phyloP scores from a whole-genome alignment of 2,888 invertebrate species.

The Drosophila imparisetae region DNA sequence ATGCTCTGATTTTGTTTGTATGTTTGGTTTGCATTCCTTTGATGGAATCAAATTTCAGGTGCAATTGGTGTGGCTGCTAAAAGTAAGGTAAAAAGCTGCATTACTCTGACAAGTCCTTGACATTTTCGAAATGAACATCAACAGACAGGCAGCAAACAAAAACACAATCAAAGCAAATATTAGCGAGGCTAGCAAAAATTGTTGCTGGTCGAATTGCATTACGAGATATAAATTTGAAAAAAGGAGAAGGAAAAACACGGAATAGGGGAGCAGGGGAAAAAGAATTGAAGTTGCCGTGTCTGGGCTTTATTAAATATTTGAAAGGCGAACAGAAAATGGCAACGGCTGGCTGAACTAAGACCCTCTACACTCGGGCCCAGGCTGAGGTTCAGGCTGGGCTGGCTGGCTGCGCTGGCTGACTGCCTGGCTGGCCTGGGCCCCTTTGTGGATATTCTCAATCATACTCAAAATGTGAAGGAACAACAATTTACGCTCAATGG shows the following conservation, averaged over 20 bases:
- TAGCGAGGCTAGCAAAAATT: slow-evolving; percentile 59
- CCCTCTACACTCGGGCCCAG: background rate
- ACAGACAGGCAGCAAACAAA: slow-evolving; percentile 17
- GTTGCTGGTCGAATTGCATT: slow-evolving; percentile 51
- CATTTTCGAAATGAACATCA: slow-evolving; percentile 69
- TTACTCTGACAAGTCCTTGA: slow-evolving; percentile 71
- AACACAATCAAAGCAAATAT: slow-evolving; percentile 4
- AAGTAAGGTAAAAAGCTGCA: slow-evolving; percentile 62
- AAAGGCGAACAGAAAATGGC: slow-evolving; percentile 56
- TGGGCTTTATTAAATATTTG: slow-evolving; percentile 74
- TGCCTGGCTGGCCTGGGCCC: slow-evolving; percentile 10
- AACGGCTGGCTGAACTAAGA: slow-evolving; percentile 51
- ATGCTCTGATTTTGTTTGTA: background rate
- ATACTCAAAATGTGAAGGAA: slow-evolving; percentile 81
- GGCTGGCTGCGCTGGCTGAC: background rate
- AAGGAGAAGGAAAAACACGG: background rate
- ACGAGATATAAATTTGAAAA: slow-evolving; percentile 39
- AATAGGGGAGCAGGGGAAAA: slow-evolving; percentile 16
- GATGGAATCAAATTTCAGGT: slow-evolving; percentile 56
- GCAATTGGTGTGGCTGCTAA: slow-evolving; percentile 39
- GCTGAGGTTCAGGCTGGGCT: background rate
- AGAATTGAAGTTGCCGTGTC: slow-evolving; percentile 63
- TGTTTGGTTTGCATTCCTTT: slow-evolving; percentile 19
- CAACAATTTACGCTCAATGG: slow-evolving; percentile 83
- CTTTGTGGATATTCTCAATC: slow-evolving; percentile 81